Evolutionary conservation across 2,888 invertebrate genomes (phyloP).

Genomic region (Eilema griseolum): DNA sequence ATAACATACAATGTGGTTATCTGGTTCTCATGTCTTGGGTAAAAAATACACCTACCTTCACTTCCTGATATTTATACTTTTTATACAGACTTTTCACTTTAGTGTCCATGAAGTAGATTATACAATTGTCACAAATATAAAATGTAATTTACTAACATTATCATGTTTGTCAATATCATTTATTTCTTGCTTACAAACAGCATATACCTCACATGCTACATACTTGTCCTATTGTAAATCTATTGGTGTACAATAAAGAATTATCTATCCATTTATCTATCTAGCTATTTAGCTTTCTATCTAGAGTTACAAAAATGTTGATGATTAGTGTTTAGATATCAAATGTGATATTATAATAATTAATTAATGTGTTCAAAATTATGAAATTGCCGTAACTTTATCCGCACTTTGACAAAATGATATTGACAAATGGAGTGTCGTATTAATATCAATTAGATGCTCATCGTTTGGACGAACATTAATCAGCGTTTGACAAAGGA

Average conservation of each 20-base stretch:
- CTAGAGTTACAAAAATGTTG: background rate
- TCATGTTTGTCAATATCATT: too few relatives aligned
- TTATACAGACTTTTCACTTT: background rate
- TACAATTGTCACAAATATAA: too few relatives aligned
- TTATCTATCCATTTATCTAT: too few relatives aligned
- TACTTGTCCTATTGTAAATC: too few relatives aligned
- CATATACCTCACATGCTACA: too few relatives aligned
- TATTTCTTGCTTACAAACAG: too few relatives aligned
- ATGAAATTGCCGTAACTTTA: background rate
- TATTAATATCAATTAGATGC: constrained; percentile 40
- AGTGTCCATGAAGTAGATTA: background rate
- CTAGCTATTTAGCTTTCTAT: too few relatives aligned
- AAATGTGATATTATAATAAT: background rate
- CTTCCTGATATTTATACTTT: background rate
- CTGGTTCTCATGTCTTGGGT: constrained; percentile 17
- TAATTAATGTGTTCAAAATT: background rate
- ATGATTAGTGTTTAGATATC: background rate
- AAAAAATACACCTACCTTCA: background rate
- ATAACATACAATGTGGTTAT: constrained; percentile 32
- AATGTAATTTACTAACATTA: too few relatives aligned
- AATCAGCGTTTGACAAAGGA: constrained; percentile 35
- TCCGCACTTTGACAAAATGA: constrained; percentile 7
- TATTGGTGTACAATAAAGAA: too few relatives aligned
- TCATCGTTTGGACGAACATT: constrained; percentile 33
- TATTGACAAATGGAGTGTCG: constrained; percentile 31